phyloP scores from a whole-genome alignment of 1,140 invertebrate species.

The Littorina saxatilis region DNA sequence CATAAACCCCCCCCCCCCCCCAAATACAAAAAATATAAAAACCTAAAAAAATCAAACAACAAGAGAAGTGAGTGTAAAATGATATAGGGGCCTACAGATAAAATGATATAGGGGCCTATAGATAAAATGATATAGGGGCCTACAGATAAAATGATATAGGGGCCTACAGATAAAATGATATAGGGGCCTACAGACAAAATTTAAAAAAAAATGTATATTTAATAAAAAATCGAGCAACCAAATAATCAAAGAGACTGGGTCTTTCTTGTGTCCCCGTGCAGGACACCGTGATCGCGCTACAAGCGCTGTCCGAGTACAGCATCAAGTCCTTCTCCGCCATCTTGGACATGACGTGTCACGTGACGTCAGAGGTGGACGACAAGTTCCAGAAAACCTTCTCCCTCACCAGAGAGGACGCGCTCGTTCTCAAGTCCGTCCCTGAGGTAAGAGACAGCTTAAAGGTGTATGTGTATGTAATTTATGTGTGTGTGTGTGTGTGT shows the following conservation, averaged over 20 bases:
- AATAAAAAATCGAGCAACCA: no score
- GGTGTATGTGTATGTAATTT: conserved; percentile 3
- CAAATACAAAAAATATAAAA: no score
- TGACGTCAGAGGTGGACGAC: conserved; percentile 52
- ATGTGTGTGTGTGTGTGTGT: conserved; percentile 20
- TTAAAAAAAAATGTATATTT: no score
- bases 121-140: no score
- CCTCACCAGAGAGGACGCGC: conserved; percentile 50
- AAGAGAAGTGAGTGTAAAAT: no score
- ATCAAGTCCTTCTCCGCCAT: conserved; percentile 59
- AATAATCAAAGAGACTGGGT: no score
- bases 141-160: no score
- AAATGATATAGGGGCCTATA: no score
- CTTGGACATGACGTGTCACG: conserved; percentile 58
- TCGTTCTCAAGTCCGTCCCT: conserved; percentile 59
- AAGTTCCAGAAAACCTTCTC: conserved; percentile 49
- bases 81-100: no score
- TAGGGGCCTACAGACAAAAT: no score
- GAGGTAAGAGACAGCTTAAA: conserved; percentile 37
- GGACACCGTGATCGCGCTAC: conserved; percentile 75
- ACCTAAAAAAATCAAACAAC: neutral
- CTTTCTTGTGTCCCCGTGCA: conserved; percentile 39
- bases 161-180: no score
- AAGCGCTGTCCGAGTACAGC: conserved; percentile 73
- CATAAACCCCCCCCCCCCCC: no score